phyloP scores from a whole-genome alignment of 2,797 vertebrate species.

The Falco naumanni region DNA sequence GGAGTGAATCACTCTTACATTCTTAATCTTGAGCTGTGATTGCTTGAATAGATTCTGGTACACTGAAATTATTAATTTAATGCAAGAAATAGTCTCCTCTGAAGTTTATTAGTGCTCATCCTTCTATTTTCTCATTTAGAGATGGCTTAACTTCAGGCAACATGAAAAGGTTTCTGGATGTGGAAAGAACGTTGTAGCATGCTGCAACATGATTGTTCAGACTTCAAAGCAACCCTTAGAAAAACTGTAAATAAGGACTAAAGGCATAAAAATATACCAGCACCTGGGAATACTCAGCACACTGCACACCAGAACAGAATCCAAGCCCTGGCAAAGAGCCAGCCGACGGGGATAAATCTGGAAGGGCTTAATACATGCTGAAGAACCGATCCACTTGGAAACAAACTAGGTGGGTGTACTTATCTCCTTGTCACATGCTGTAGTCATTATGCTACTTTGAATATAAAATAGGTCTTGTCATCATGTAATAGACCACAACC shows the following conservation, averaged over 20 bases:
- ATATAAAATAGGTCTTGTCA: constrained; percentile 67
- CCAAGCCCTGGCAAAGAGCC: constrained; percentile 75
- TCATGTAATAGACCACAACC: neutral
- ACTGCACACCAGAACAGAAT: constrained; percentile 71
- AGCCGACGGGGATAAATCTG: constrained; percentile 71
- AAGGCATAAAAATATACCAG: constrained; percentile 73
- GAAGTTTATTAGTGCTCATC: constrained; percentile 26
- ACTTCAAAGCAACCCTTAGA: constrained; percentile 77
- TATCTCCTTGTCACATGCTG: constrained; percentile 67
- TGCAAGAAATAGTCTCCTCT: constrained; percentile 26
- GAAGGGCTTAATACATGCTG: constrained; percentile 67
- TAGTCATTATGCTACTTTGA: constrained; percentile 56
- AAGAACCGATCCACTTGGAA: constrained; percentile 68
- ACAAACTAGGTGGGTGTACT: constrained; percentile 67
- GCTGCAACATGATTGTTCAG: constrained; percentile 70
- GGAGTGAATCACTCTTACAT: constrained; percentile 7
- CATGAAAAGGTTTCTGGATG: constrained; percentile 41
- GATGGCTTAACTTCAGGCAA: constrained; percentile 40
- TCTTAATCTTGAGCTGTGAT: neutral
- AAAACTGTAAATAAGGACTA: constrained; percentile 80
- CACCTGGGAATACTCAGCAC: constrained; percentile 81
- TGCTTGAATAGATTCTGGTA: constrained; percentile 21
- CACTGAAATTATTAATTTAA: constrained; percentile 47
- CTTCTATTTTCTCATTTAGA: constrained; percentile 45
- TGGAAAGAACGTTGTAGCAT: constrained; percentile 62